These are phyloP conservation scores for Schizopygopsis malacanthus DNA, from an alignment of 2,797 vertebrate genomes.

Conservation along the genomic window DNA sequence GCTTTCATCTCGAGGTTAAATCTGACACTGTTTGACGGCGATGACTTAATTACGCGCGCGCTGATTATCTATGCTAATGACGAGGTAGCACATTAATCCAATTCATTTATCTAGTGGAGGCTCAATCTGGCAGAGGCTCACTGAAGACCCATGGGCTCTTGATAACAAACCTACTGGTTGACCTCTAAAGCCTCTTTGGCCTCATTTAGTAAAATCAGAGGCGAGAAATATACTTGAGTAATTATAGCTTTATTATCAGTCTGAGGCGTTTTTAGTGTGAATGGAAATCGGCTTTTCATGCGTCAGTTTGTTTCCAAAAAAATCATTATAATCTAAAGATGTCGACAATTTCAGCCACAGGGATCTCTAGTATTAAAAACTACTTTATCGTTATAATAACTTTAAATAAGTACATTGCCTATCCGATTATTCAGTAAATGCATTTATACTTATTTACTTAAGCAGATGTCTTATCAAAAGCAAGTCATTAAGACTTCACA, in stretches of 20 bases:
- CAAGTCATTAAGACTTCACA: not conserved
- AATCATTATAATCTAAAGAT: not conserved
- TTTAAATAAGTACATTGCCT: not conserved
- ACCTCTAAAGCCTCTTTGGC: constrained; percentile 32
- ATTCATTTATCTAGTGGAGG: constrained; percentile 57
- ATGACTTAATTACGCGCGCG: constrained; percentile 64
- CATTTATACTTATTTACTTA: not conserved
- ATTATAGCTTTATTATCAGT: not conserved
- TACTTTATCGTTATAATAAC: too few relatives aligned
- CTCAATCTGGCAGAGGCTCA: constrained; percentile 41
- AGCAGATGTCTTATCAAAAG: not conserved
- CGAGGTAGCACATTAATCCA: constrained; percentile 64
- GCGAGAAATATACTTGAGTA: not conserved
- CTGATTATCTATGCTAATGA: constrained; percentile 70
- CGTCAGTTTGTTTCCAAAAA: not conserved
- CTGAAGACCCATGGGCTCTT: constrained; percentile 7
- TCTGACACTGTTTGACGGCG: constrained; percentile 55
- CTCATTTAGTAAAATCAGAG: not conserved
- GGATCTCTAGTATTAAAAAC: not conserved
- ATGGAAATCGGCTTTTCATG: not conserved
- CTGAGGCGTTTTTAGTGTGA: not conserved
- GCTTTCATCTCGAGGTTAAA: constrained; percentile 45
- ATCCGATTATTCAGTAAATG: not conserved
- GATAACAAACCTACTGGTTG: constrained; percentile 30
- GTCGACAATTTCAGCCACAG: not conserved